Base-by-base conservation (phyloP, 2,888 invertebrate genomes). In the Clanis bilineata region DNA sequence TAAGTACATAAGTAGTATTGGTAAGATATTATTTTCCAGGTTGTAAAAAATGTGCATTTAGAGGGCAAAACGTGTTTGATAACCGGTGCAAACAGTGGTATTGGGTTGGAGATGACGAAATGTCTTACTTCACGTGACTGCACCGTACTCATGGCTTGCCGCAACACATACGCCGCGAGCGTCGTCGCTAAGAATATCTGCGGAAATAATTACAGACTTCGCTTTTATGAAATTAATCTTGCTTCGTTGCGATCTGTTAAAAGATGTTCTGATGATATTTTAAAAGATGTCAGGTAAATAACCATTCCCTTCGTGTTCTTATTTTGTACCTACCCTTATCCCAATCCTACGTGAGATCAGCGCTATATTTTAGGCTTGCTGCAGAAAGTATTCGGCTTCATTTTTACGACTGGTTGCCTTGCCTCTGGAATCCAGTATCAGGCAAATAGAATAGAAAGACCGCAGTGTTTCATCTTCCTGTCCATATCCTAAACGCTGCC, bases 71-170 rank as follows among this genome's bases (percentile, higher is more conserved):
- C 96, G 58, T 97, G 96, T 6, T 85, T 99, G 10, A 93, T 99
- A 39, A 99, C 99, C 12, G 99, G 99, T n/a, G 97, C 97, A 0
- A 98, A 97, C 85, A 93, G 95, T 70, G 99, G 99, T n/a, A 98
- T 99, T 72, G 99, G 98, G 12, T 95, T 94, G 80, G 98, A 98
- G 92, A 97, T 98, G 36, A 96, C 97, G 0, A 93, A 95, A 64
- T 96, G 97, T 1, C 84, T 99, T 62, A 96, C 95, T 12, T 93
- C 95, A 41, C 97, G 96, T 77, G 96, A 97, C 12, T 97, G 98
- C 77, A 94, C 94, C 55, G 95, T 99, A 1, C 93, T 98, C 41
- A 94, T 98, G 85, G 98, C 97, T 0, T 98, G 98, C 80, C 93
- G 98, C 57, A 95, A 95, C 79, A 70, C 94, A 10, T 90, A 93